Evolutionary conservation across 2,797 vertebrate species (phyloP).

Genomic region (Enoplosus armatus): DNA sequence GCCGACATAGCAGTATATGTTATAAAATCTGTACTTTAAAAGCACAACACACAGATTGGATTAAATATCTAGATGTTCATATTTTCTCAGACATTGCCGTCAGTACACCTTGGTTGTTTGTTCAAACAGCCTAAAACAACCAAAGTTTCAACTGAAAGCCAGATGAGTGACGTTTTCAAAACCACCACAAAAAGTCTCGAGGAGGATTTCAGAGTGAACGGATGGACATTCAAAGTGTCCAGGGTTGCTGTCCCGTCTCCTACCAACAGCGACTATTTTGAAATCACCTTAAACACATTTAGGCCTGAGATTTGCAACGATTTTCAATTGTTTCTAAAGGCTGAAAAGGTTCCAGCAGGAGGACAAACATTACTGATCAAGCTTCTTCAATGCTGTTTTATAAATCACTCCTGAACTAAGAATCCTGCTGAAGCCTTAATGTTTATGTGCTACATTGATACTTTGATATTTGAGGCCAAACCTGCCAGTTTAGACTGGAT

Average conservation of each 20-base stretch:
- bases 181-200: background rate
- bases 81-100: too few species aligned
- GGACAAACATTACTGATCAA: background rate
- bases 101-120: background rate
- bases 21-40: background rate
- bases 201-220: background rate
- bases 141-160: background rate
- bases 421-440: background rate
- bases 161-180: background rate
- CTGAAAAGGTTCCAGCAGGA: background rate
- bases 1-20: background rate
- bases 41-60: background rate
- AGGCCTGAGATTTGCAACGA: background rate
- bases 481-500: background rate
- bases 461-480: background rate
- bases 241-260: background rate
- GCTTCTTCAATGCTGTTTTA: background rate
- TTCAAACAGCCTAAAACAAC: background rate
- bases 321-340: background rate
- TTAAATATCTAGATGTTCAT: background rate
- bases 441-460: background rate
- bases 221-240: background rate
- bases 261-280: background rate
- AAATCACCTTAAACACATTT: background rate
- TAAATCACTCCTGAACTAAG: background rate